A percentile compares a stretch with the other conserved stretches of the same genome.
Conservation (phyloP, 2,888 invertebrate genomes). For the Ochropacha duplaris region DNA sequence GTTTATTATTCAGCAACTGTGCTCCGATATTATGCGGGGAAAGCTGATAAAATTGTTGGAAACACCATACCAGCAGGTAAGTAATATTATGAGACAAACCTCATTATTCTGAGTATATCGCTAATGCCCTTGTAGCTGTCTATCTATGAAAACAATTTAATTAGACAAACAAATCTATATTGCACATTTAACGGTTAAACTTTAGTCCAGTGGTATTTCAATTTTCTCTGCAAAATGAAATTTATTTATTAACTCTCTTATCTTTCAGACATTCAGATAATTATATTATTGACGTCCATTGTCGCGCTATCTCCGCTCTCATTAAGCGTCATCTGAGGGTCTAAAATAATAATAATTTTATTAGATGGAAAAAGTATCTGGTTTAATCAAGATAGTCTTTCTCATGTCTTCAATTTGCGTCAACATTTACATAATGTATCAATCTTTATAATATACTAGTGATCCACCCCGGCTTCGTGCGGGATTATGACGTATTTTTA, state of each 20-base stretch:
- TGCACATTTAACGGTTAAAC: no score
- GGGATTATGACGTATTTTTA: no score
- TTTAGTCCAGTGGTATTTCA: no score
- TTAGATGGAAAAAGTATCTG: neutral
- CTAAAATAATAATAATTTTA: neutral
- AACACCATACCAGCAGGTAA: slow-evolving; percentile 87
- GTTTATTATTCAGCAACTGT: slow-evolving; percentile 84
- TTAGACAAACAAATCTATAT: neutral
- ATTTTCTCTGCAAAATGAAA: neutral
- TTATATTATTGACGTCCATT: slow-evolving; percentile 19
- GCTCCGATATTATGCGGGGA: slow-evolving; percentile 94
- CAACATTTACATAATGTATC: neutral
- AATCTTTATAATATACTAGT: no score
- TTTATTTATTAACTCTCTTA: neutral
- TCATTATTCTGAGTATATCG: neutral
- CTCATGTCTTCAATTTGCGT: neutral
- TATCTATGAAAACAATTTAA: no score
- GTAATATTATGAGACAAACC: slow-evolving; percentile 4
- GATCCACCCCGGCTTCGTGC: no score
- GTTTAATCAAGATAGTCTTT: neutral
- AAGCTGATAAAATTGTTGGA: slow-evolving; percentile 94
- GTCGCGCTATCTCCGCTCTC: slow-evolving; percentile 39
- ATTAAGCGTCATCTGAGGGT: slow-evolving; percentile 39
- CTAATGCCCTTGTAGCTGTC: no score
- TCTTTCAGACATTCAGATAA: neutral